Percentiles rank a stretch among this genome's conserved stretches.
Evolutionary conservation across 1,140 invertebrate genomes (phyloP).

Genomic region (Phthorimaea operculella): DNA sequence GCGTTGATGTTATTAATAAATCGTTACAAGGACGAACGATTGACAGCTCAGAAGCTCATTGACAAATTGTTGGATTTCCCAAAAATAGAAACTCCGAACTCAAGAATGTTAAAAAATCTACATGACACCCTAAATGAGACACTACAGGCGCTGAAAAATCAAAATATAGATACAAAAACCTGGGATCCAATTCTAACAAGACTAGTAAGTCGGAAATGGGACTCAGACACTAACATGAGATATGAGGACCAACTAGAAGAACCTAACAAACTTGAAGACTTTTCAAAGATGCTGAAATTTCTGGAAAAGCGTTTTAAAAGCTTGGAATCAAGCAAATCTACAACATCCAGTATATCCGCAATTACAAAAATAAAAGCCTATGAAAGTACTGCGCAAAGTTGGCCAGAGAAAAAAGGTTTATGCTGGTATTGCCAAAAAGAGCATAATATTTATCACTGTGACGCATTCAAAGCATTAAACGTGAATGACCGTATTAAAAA

Average conservation of each 20-base stretch:
- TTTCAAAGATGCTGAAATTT: conserved; percentile 1
- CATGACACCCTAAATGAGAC: conserved; percentile 3
- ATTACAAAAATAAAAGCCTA: neutral
- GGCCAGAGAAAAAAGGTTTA: too few species aligned
- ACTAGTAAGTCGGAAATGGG: conserved; percentile 7
- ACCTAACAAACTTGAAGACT: too few species aligned
- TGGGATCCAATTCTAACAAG: conserved; percentile 4
- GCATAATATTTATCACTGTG: neutral
- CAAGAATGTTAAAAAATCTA: conserved; percentile 3
- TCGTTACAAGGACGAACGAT: conserved; percentile 6
- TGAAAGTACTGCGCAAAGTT: too few species aligned
- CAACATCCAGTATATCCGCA: too few species aligned
- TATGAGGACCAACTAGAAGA: conserved; percentile 8
- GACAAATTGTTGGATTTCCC: conserved; percentile 8
- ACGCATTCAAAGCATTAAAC: neutral
- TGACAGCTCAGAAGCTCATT: conserved; percentile 3
- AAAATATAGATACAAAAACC: conserved; percentile 1
- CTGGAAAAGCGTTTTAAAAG: conserved; percentile 6
- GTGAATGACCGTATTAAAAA: conserved; percentile 4
- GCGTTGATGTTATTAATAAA: conserved; percentile 5
- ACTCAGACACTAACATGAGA: conserved; percentile 5
- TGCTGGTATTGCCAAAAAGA: too few species aligned
- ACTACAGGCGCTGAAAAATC: conserved; percentile 8
- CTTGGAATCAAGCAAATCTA: conserved; percentile 6
- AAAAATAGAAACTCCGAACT: conserved; percentile 3